Percentiles rank a stretch among this genome's conserved stretches.
phyloP scores from a whole-genome alignment of 2,113 vertebrate species.

The Urocolius indicus region DNA sequence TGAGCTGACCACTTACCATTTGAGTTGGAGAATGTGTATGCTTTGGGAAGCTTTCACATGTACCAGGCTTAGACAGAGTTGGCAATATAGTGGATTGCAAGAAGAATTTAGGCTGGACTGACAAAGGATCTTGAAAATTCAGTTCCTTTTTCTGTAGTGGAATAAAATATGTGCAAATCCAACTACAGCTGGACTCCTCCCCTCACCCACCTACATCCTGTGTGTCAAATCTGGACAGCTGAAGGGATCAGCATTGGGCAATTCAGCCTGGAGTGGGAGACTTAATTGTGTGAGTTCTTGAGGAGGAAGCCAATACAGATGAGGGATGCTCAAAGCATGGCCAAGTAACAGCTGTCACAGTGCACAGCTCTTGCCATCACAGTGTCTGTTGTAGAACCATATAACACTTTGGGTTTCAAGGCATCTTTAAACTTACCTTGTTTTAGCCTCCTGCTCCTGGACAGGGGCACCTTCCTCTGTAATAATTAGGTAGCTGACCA shows the following conservation, averaged over 20 bases:
- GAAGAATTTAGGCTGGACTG: neutral
- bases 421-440: no score
- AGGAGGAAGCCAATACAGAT: no score
- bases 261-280: neutral
- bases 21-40: neutral
- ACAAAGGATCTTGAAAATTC: neutral
- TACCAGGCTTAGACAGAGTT: neutral
- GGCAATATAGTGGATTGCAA: neutral
- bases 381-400: no score
- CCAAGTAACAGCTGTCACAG: no score
- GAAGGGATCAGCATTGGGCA: neutral
- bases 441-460: no score
- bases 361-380: no score
- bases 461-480: no score
- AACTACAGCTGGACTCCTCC: neutral
- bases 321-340: no score
- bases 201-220: neutral
- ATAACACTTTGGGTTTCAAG: no score
- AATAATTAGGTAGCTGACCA: neutral
- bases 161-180: rapidly evolving
- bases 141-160: neutral
- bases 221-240: neutral
- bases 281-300: neutral
- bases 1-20: neutral
- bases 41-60: neutral